These are phyloP conservation scores for Euleptes europaea DNA, from an alignment of 2,113 vertebrate species.

Conservation along the genomic window DNA sequence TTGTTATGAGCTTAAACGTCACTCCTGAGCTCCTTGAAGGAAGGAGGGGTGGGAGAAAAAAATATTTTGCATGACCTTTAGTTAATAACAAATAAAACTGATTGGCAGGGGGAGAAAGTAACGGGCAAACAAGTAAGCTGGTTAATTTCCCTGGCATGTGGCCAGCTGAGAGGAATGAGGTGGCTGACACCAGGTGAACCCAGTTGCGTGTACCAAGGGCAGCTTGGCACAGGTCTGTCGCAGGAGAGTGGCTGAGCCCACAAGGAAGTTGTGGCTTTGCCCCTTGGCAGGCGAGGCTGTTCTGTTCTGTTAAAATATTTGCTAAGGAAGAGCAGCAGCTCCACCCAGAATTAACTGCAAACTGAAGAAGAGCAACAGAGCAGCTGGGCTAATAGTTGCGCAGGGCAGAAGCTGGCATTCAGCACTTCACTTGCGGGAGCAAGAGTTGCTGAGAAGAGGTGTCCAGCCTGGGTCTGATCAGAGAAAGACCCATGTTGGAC, in stretches of 20 bases:
- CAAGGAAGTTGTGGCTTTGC: constrained; percentile 41
- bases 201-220: background rate
- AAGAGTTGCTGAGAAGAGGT: fast-evolving
- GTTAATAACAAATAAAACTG: too few relatives aligned
- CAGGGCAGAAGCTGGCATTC: background rate
- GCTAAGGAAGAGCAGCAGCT: constrained; percentile 51
- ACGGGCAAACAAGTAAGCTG: too few relatives aligned
- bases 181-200: background rate
- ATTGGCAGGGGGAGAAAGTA: too few relatives aligned
- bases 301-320: constrained; percentile 63
- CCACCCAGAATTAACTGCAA: constrained; percentile 45
- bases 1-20: background rate
- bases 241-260: background rate
- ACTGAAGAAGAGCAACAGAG: background rate
- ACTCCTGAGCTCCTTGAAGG: background rate
- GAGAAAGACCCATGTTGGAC: background rate
- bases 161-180: too few relatives aligned
- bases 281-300: constrained; percentile 56
- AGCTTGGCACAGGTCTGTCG: background rate
- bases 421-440: fast-evolving
- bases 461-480: background rate
- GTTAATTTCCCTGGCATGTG: background rate
- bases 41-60: too few relatives aligned
- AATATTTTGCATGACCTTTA: too few relatives aligned
- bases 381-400: background rate